Percentiles rank a stretch among this genome's conserved stretches.
Evolutionary conservation across 1,140 invertebrate species (phyloP).

Genomic region (Bombus affinis): DNA sequence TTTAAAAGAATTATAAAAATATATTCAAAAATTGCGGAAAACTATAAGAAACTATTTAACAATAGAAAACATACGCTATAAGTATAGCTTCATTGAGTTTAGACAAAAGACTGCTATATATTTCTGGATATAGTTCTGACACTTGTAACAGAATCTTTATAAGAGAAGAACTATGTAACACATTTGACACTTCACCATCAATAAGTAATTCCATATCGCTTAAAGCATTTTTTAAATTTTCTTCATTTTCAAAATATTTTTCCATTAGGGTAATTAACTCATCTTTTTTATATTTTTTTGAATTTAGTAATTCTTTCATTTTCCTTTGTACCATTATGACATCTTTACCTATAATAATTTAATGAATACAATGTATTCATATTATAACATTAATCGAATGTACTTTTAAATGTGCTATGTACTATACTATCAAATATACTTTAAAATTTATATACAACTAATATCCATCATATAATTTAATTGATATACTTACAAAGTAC

Average conservation of each 20-base stretch:
- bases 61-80: constrained; percentile 54
- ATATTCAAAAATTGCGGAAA: neutral
- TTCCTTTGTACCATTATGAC: constrained; percentile 63
- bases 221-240: constrained; percentile 73
- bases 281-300: constrained; percentile 54
- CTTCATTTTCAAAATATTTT: constrained; percentile 68
- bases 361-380: neutral
- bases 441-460: neutral
- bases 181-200: constrained; percentile 54
- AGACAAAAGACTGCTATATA: constrained; percentile 69
- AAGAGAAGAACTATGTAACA: constrained; percentile 68
- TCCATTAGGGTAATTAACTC: constrained; percentile 73
- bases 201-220: constrained; percentile 66
- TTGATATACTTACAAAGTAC: constrained; percentile 63
- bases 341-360: constrained; percentile 67
- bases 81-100: constrained; percentile 77
- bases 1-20: constrained; percentile 22
- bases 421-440: constrained; percentile 4
- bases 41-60: neutral
- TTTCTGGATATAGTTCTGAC: constrained; percentile 72
- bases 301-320: constrained; percentile 69
- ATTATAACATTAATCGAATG: constrained; percentile 16
- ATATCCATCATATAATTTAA: neutral
- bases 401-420: neutral
- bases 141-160: constrained; percentile 75